Conservation (phyloP, 2,797 vertebrate species). For the Dendrocincla tyrannina region DNA sequence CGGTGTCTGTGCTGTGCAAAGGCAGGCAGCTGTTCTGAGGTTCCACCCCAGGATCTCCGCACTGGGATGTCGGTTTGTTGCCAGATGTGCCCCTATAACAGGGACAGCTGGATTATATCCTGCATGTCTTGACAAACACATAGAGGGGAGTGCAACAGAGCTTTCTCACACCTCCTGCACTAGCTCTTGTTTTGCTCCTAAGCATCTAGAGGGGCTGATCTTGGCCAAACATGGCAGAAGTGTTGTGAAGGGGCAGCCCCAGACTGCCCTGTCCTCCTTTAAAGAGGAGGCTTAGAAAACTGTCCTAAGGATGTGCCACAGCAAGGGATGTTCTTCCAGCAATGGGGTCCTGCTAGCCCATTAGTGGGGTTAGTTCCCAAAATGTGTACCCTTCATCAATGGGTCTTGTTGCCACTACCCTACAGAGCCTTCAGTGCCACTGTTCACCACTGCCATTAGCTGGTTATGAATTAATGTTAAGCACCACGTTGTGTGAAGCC, state of each 20-base stretch:
- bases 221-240: background rate
- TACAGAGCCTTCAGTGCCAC: fast-evolving
- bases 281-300: background rate
- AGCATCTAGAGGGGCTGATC: background rate
- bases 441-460: background rate
- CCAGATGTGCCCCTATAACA: background rate
- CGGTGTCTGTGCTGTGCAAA: fast-evolving
- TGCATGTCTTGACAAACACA: background rate
- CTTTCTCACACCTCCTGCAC: background rate
- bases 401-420: fast-evolving
- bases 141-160: background rate
- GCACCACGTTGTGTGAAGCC: fast-evolving
- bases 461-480: background rate
- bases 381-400: fast-evolving
- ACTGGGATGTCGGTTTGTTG: background rate
- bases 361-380: background rate
- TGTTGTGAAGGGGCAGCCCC: background rate
- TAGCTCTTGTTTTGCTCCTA: background rate
- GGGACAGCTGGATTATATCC: background rate
- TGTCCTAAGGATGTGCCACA: fast-evolving
- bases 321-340: background rate
- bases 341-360: background rate
- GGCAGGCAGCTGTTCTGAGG: too few relatives aligned
- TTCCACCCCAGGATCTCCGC: background rate
- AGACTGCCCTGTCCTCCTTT: background rate